Base-by-base conservation (phyloP, 2,888 invertebrate genomes). In the Cosmorhoe ocellata region DNA sequence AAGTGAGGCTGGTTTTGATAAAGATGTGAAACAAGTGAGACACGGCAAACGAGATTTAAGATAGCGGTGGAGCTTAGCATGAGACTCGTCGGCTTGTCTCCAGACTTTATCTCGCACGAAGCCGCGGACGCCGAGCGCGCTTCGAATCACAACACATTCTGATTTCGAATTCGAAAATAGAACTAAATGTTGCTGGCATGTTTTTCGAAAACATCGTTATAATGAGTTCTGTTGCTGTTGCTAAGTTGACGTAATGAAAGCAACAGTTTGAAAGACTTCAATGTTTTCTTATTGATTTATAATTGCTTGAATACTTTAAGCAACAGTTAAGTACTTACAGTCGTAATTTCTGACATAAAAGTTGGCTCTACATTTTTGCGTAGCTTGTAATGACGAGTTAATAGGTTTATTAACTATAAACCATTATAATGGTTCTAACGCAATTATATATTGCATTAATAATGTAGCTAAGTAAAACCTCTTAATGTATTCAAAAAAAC, bases 21-120 rank as follows among this genome's bases (percentile, higher is more conserved):
- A 87, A 86, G 83, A 81, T 69, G 76, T 85, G 67, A 67, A 70
- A 78, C 74, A 74, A 80, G 59, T 59, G 67, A 74, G 76, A 76
- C 75, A 72, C 59, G 67, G 67, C 64, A 68, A 67, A 66, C 63
- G 71, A 82, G 83, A 83, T 82, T 71, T 70, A 46, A 82, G 84
- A 86, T 85, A 87, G 74, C 64, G 69, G 67, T 38, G 52, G 31
- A 51, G 59, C 66, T 71, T 64, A 68, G 65, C 58, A 63, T 62
- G 66, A 66, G 66, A 56, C 63, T 62, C 65, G 64, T 55, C 63
- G 63, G 51, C 56, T 63, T 59, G 66, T 59, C 59, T 59, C 61
- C 57, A 66, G 66, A 64, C 66, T 61, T 64, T 74, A 72, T 75
- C 76, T 46, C 42, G 45, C 40, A 40, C 34, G 47, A 51, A 39